phyloP scores from a whole-genome alignment of 2,888 invertebrate genomes.

The Napeogenes sylphis region DNA sequence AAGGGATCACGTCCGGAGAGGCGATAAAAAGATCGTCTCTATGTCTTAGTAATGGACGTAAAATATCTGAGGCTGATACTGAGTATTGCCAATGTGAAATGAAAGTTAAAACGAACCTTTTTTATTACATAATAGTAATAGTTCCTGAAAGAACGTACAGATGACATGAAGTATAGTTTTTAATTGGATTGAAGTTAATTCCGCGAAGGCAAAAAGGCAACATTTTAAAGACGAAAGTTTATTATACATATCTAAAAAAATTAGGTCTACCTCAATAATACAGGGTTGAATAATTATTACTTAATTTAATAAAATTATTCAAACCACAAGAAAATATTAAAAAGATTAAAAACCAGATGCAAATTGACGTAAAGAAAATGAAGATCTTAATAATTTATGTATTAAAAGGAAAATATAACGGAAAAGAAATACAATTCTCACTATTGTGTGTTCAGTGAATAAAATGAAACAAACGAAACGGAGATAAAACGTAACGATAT shows the following conservation, averaged over 20 bases:
- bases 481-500: constrained; percentile 14
- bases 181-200: neutral
- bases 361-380: too few relatives aligned
- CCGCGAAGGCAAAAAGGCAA: too few relatives aligned
- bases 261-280: too few relatives aligned
- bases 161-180: neutral
- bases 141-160: neutral
- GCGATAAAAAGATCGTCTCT: constrained; percentile 27
- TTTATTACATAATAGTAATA: neutral
- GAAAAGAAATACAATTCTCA: constrained; percentile 10
- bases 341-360: neutral
- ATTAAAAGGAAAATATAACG: constrained; percentile 4
- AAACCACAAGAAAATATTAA: neutral
- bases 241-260: neutral
- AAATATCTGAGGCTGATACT: constrained; percentile 26
- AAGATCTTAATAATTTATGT: neutral
- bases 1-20: constrained; percentile 20
- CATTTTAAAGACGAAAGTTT: neutral
- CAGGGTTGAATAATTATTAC: too few relatives aligned
- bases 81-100: constrained; percentile 1
- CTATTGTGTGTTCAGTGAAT: constrained; percentile 11
- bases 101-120: neutral
- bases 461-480: constrained; percentile 10
- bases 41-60: constrained; percentile 28
- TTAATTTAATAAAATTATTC: too few relatives aligned